phyloP scores from a whole-genome alignment of 2,797 vertebrate genomes.

The Sphenopsis melanotis region DNA sequence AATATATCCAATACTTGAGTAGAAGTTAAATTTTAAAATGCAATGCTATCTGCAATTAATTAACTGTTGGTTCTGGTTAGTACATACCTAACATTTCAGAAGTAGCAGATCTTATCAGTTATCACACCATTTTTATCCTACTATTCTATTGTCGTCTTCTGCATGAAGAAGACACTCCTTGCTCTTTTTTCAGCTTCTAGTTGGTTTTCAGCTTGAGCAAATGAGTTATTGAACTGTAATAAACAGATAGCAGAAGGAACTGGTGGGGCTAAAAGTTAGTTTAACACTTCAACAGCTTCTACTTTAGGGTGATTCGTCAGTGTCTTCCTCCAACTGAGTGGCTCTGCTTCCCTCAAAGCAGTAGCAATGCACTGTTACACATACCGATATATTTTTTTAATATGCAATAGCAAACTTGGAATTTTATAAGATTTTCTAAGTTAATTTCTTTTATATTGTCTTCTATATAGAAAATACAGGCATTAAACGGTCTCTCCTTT shows the following conservation, averaged over 20 bases:
- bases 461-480: not conserved
- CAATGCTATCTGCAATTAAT: not conserved
- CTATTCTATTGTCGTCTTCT: not conserved
- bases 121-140: not conserved
- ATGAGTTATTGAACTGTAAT: not conserved
- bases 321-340: not conserved
- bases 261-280: not conserved
- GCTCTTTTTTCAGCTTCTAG: not conserved
- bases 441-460: not conserved
- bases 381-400: not conserved
- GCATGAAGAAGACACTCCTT: not conserved
- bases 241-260: not conserved
- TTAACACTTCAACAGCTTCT: conserved; percentile 1
- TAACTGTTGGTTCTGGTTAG: not conserved
- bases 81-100: not conserved
- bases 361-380: not conserved
- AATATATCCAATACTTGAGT: not conserved
- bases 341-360: not conserved
- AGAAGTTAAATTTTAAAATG: not conserved
- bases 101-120: not conserved
- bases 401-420: not conserved
- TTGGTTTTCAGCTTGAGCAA: not conserved
- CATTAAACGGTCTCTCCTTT: not conserved
- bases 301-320: not conserved
- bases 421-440: not conserved